Percentiles rank a stretch among this genome's conserved stretches.
These are phyloP conservation scores for Dromiciops gliroides DNA, from an alignment of 2,113 vertebrate genomes.

Conservation along the genomic window DNA sequence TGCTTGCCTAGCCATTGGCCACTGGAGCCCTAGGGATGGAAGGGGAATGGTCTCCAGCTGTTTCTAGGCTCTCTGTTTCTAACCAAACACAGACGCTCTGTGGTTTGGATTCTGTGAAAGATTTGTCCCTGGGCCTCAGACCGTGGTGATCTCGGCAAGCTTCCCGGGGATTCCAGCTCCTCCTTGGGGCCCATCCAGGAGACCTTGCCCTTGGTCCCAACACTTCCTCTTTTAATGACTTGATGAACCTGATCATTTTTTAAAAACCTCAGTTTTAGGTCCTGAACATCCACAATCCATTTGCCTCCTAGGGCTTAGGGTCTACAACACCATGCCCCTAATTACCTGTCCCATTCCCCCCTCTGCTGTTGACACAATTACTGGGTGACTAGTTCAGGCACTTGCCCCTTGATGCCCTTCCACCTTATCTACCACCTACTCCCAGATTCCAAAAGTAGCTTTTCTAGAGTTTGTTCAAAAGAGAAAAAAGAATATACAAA, in stretches of 20 bases:
- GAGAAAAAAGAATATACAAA: not conserved
- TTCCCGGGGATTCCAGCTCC: constrained; percentile 1
- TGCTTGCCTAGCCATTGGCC: not conserved
- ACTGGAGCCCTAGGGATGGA: not conserved
- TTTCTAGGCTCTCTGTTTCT: not conserved
- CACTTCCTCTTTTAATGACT: not conserved
- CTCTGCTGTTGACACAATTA: not conserved
- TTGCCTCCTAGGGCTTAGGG: not conserved
- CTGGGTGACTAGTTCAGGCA: not conserved
- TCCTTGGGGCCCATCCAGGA: not conserved
- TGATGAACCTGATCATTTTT: not conserved
- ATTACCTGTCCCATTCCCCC: not conserved
- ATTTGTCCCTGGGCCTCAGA: not conserved
- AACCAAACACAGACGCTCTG: not conserved
- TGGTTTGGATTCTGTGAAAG: not conserved
- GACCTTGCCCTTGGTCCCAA: not conserved
- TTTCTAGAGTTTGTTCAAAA: not conserved
- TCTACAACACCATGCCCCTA: not conserved
- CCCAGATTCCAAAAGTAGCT: not conserved
- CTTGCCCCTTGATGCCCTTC: not conserved
- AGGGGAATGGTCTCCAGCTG: not conserved
- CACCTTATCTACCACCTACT: not conserved
- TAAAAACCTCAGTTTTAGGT: not conserved
- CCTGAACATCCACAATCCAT: not conserved
- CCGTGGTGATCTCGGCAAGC: not conserved